A percentile compares a stretch with the other conserved stretches of the same genome.
Conservation (phyloP, 2,797 vertebrate genomes). For the Poeciliopsis presidionis region DNA sequence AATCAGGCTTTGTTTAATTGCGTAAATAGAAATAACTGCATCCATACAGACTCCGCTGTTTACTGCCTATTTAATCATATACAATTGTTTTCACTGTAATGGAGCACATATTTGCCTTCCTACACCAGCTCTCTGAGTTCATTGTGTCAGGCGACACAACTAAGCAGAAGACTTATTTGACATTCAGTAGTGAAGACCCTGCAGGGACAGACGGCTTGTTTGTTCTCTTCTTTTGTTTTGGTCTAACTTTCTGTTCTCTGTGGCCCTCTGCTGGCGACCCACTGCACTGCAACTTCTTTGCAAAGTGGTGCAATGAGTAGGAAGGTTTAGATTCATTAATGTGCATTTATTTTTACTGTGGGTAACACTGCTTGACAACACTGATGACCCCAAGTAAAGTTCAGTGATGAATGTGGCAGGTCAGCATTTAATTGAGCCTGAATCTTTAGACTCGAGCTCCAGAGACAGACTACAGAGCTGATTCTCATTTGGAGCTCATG, state of each 20-base stretch:
- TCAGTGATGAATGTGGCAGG: neutral
- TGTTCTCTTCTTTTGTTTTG: neutral
- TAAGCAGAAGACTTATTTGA: slow-evolving; percentile 11
- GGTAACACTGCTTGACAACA: neutral
- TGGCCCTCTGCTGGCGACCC: slow-evolving; percentile 59
- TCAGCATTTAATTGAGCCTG: neutral
- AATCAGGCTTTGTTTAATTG: slow-evolving; percentile 7
- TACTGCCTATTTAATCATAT: neutral
- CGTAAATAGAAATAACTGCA: neutral
- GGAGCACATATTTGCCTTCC: neutral
- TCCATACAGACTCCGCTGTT: neutral
- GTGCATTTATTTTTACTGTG: slow-evolving; percentile 3
- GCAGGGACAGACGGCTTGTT: neutral
- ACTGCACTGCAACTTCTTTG: slow-evolving; percentile 21
- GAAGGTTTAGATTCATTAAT: neutral
- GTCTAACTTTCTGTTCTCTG: neutral
- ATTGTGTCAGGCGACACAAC: neutral
- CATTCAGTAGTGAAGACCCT: slow-evolving; percentile 11
- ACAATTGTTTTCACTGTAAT: neutral
- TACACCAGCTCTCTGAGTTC: neutral
- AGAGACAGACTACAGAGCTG: neutral
- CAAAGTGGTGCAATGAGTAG: neutral
- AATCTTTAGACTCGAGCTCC: neutral
- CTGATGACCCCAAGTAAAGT: neutral
- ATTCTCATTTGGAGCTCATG: neutral